A percentile compares a stretch with the other conserved stretches of the same genome.
phyloP scores from a whole-genome alignment of 64 coral and sea anemone species.

The Dendronephthya gigantea region DNA sequence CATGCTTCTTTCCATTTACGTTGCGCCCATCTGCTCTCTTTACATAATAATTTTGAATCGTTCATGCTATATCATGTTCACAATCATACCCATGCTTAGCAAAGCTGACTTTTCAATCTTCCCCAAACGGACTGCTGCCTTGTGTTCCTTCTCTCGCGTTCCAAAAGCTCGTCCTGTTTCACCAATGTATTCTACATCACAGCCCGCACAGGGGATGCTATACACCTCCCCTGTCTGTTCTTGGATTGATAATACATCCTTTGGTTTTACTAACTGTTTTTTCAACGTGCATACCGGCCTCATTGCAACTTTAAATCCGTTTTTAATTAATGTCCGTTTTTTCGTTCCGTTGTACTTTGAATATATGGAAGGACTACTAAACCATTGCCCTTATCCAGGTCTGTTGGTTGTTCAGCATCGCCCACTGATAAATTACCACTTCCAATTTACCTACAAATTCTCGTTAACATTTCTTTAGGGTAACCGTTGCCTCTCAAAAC shows the following conservation, averaged over 20 bases:
- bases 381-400: not conserved
- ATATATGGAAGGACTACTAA: not conserved
- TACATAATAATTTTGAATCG: not conserved
- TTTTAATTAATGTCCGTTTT: slow-evolving; percentile 13
- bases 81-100: too few species aligned
- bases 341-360: not conserved
- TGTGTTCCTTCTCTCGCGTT: slow-evolving; percentile 28
- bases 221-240: slow-evolving; percentile 15
- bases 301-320: not conserved
- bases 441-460: not conserved
- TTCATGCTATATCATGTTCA: not conserved
- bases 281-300: slow-evolving; percentile 8
- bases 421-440: not conserved
- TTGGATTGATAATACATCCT: not conserved
- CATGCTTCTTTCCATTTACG: not conserved
- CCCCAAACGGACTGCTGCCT: not conserved
- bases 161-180: slow-evolving; percentile 6
- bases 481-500: not conserved
- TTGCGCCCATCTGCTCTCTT: not conserved
- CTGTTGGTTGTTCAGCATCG: too few species aligned
- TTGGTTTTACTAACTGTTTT: slow-evolving; percentile 25
- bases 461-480: not conserved
- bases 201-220: slow-evolving; percentile 10
- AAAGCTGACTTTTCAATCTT: not conserved
- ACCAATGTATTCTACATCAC: slow-evolving; percentile 25